Base-by-base conservation (phyloP, 2,888 invertebrate genomes). In the Mellilla xanthometata region DNA sequence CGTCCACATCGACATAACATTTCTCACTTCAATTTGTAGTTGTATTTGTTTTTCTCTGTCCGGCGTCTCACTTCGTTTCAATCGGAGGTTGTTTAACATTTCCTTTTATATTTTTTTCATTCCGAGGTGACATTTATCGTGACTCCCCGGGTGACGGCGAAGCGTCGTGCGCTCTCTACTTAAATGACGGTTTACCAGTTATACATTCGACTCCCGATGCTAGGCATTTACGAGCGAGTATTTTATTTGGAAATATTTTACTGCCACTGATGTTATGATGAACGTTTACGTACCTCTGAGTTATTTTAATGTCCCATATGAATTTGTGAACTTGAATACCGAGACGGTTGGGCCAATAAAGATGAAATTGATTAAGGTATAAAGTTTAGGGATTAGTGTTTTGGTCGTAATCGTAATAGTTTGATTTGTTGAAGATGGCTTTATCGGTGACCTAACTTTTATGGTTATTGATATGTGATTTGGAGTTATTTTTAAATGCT, bases 41-140 rank as follows among this genome's bases (percentile, higher is more conserved):
- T 71, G 59, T 81, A 65, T 82, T 82, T 84, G 76, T 82, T 85
- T 81, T 78, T 82, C 73, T 70, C 65, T 71, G 68, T 68, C 66
- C 67, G 69, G 74, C 74, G 74, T 74, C 77, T 80, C 77, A 81
- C 76, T 82, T 80, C 80, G 77, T 83, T 84, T 81, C 78, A 76
- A 81, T 80, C 73, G 72, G 60, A 61, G 71, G 69, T 73, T 82
- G 82, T 83, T 49, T 56, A 49, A 53, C 51, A 52, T 75, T 70
- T 67, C 66, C 68, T 68, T 71, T 81, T 68, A 63, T 75, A 57
- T 38, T 74, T 74, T 82, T 85, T 87, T 84, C 83, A 87, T 87
- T 86, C 85, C 86, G 67, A 78, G 71, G 79, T 83, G 87, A 87
- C 86, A 79, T 87, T 83, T 85, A 87, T 86, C 81, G 82, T 73